phyloP scores from a whole-genome alignment of 2,113 vertebrate genomes.

The Microtus richardsoni region DNA sequence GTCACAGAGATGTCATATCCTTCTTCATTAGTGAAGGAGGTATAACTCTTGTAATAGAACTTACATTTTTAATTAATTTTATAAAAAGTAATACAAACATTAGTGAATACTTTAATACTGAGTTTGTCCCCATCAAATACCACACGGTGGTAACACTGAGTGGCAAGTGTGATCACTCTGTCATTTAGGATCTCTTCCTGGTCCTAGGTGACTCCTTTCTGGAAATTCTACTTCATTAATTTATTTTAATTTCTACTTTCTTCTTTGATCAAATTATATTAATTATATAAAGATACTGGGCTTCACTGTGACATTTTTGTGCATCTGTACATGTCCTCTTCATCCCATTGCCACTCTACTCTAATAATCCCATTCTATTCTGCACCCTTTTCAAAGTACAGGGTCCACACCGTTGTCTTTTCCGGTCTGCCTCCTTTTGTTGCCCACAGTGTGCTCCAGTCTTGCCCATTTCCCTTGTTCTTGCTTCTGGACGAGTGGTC shows the following conservation, averaged over 20 bases:
- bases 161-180: neutral
- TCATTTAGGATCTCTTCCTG: neutral
- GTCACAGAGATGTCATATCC: neutral
- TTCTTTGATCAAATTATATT: neutral
- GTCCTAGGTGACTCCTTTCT: neutral
- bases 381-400: neutral
- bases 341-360: neutral
- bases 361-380: neutral
- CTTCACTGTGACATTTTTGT: neutral
- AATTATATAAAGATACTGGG: neutral
- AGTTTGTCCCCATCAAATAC: neutral
- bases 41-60: neutral
- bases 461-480: neutral
- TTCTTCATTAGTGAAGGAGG: neutral
- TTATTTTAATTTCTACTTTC: neutral
- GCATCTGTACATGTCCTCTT: neutral
- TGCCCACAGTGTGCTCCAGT: neutral
- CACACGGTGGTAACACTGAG: neutral
- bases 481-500: neutral
- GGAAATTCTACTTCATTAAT: neutral
- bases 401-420: neutral
- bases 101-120: neutral
- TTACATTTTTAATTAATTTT: neutral
- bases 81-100: neutral
- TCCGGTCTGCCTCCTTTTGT: neutral